Base-by-base conservation (phyloP, 2,797 vertebrate species). In the Columba guinea region DNA sequence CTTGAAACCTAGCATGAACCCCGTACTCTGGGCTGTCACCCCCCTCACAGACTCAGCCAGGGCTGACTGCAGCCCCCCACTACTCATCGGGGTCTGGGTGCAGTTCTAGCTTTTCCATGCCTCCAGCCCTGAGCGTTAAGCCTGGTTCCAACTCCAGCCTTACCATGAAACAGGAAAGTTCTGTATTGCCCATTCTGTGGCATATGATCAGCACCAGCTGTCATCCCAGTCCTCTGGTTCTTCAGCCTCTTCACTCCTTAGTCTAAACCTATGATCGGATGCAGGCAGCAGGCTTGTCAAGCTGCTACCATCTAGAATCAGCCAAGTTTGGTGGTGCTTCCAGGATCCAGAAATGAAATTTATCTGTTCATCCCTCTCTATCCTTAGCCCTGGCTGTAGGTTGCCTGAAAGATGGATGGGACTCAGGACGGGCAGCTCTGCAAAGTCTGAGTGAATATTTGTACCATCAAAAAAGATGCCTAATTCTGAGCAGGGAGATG, bases 81-180 rank as follows among this genome's bases (percentile, higher is more conserved):
- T 52, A 8, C 20, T 32, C 35, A 13, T 44, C 51, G 17, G 27
- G 30, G 7, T 53, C 52, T 5, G 6, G 10, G 41, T 17, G 11
- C 27, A 83, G 22, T 52, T 56, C n/a, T 15, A 5, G 5, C 3
- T 52, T 68, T 71, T 51, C 41, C n/a, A 48, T 14, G 12, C 62
- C 75, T 87, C 41, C 22, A 87, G 69, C 34, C 13, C 24, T 41
- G 32, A 81, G 19, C 0, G 0, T 13, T 65, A 88, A 65, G 18
- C 37, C 21, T 53, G 28, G 44, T 41, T 70, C 79, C 19, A 70
- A 1, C 26, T 77, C 67, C 15, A 84, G 49, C 53, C 56, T 81
- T 84, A 55, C 15, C 11, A 34, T 69, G 37, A 89, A 95, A 95
- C 87, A 71, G 77, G 90, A 84, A 93, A 84, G 65, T 89, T 90